A percentile compares a stretch with the other conserved stretches of the same genome.
phyloP scores from a whole-genome alignment of 2,888 invertebrate genomes.

The Synergus laeviventris region DNA sequence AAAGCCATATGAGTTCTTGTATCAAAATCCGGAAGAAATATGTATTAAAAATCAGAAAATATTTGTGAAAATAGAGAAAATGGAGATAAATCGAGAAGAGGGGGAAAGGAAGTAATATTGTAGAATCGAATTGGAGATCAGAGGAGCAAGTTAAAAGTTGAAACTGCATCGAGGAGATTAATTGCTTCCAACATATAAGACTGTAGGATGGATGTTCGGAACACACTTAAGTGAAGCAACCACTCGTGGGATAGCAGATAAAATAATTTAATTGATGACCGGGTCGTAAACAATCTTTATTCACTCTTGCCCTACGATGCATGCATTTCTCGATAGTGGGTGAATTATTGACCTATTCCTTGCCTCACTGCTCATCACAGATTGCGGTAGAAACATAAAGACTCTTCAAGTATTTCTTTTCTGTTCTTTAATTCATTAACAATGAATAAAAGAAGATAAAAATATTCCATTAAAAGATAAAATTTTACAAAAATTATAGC shows the following conservation, averaged over 20 bases:
- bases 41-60: background rate
- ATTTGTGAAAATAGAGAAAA: background rate
- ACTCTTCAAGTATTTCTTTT: background rate
- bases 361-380: background rate
- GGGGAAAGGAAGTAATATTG: background rate
- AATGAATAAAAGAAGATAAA: too few species aligned
- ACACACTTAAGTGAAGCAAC: background rate
- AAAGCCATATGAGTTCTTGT: background rate
- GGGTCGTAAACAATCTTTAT: slow-evolving; percentile 22
- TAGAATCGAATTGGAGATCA: slow-evolving; percentile 26
- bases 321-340: slow-evolving; percentile 26
- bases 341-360: slow-evolving; percentile 30
- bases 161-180: slow-evolving; percentile 19
- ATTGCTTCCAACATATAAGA: background rate
- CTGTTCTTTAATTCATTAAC: background rate
- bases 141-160: slow-evolving; percentile 27
- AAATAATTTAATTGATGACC: background rate
- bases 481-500: too few species aligned
- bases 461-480: too few species aligned
- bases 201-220: background rate
- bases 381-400: background rate
- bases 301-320: background rate
- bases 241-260: slow-evolving; percentile 1
- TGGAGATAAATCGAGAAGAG: background rate
- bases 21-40: background rate